phyloP scores from a whole-genome alignment of 2,113 vertebrate genomes.

The Syrrhaptes paradoxus region DNA sequence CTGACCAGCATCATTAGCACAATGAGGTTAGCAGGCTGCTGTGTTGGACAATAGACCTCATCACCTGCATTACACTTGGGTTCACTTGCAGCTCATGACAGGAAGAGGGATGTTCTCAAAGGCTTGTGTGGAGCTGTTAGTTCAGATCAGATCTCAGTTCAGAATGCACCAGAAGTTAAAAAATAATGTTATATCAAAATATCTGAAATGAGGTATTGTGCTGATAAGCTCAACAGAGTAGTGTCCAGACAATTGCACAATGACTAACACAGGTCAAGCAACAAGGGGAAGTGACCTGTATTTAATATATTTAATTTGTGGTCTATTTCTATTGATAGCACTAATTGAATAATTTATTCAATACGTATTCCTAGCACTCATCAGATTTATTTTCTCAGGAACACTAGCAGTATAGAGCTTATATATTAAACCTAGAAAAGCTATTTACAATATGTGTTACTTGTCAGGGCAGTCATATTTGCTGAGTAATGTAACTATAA shows the following conservation, averaged over 20 bases:
- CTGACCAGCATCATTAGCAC: not conserved
- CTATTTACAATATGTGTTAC: not conserved
- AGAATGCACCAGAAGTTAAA: not conserved
- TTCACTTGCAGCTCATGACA: not conserved
- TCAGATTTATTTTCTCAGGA: not conserved
- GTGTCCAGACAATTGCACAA: not conserved
- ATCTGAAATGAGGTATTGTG: not conserved
- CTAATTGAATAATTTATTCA: not conserved
- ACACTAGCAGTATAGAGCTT: not conserved
- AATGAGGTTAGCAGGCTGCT: not conserved
- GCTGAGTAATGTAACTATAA: not conserved
- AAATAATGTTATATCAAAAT: not conserved
- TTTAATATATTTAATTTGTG: constrained; percentile 16
- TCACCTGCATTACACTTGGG: not conserved
- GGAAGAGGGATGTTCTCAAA: not conserved
- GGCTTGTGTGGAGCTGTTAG: not conserved
- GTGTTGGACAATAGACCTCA: not conserved
- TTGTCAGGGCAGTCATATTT: not conserved
- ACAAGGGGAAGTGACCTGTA: not conserved
- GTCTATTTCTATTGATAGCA: not conserved
- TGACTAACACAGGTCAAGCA: not conserved
- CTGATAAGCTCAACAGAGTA: not conserved
- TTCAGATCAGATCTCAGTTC: not conserved
- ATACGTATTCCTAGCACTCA: not conserved
- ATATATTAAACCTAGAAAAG: not conserved